phyloP scores from a whole-genome alignment of 2,113 vertebrate species.

The Axis porcinus region DNA sequence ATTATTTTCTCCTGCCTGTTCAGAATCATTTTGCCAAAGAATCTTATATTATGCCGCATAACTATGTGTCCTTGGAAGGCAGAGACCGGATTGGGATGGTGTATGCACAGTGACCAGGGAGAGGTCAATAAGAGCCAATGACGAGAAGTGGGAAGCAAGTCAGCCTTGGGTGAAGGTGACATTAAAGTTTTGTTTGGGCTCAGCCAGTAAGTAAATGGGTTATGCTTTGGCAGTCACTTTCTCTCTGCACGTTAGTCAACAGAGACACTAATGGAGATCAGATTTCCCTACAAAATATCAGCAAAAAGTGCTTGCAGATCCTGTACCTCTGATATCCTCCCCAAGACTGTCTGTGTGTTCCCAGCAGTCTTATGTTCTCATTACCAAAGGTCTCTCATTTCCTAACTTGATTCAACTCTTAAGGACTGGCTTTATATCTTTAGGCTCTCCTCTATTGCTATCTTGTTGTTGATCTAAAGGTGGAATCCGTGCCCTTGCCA shows the following conservation, averaged over 20 bases:
- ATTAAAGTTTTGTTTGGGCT: not conserved
- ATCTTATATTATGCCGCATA: not conserved
- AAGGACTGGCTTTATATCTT: not conserved
- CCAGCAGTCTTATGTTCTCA: not conserved
- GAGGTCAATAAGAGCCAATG: not conserved
- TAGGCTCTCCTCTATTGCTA: not conserved
- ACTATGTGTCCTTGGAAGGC: not conserved
- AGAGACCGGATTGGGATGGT: not conserved
- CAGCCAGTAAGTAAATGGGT: not conserved
- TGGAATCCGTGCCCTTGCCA: not conserved
- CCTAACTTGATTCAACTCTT: not conserved
- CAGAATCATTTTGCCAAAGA: not conserved
- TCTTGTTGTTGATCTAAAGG: not conserved
- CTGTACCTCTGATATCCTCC: not conserved
- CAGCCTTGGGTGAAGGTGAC: not conserved
- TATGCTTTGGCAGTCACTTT: not conserved
- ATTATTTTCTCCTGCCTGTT: not conserved
- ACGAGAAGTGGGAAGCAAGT: not conserved
- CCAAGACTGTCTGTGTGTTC: not conserved
- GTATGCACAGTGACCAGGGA: not conserved
- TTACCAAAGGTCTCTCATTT: not conserved
- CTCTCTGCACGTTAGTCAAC: not conserved
- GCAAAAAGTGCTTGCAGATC: too few species aligned
- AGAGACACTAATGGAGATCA: not conserved
- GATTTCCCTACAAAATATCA: not conserved